Evolutionary conservation across 92 coral and sea anemone genomes (phyloP).

Genomic region (Siderastrea radians): DNA sequence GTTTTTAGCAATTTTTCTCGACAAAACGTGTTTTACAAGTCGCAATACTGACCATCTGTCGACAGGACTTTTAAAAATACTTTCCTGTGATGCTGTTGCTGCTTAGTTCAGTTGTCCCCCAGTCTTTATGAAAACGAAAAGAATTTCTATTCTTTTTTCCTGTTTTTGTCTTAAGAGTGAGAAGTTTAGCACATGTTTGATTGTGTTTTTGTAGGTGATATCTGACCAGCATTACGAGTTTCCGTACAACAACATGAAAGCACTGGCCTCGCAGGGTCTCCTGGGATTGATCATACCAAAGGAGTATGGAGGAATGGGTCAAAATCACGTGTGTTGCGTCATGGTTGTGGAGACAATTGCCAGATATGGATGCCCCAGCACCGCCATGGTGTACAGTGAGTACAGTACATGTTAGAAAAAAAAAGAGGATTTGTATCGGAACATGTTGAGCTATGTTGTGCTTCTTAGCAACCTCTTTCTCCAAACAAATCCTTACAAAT

Average conservation of each 20-base stretch:
- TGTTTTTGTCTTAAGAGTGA: neutral
- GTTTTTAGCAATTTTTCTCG: too few species aligned
- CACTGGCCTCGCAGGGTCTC: conserved; percentile 50
- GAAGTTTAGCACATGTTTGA: neutral
- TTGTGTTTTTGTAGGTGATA: conserved; percentile 11
- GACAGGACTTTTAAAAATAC: too few species aligned
- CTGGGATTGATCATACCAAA: conserved; percentile 52
- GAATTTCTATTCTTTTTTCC: too few species aligned
- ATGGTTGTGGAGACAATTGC: conserved; percentile 64
- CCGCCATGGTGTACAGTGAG: conserved; percentile 58
- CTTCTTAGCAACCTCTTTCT: too few species aligned
- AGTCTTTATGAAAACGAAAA: too few species aligned
- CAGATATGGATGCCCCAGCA: conserved; percentile 53
- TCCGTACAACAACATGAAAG: conserved; percentile 41
- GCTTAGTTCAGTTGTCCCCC: too few species aligned
- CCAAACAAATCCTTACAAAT: too few species aligned
- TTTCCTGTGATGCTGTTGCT: too few species aligned
- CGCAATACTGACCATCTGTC: too few species aligned
- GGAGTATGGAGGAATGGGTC: conserved; percentile 55
- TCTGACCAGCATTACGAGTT: conserved; percentile 45
- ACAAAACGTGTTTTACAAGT: too few species aligned
- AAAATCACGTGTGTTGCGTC: conserved; percentile 44
- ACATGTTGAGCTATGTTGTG: too few species aligned
- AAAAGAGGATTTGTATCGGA: neutral
- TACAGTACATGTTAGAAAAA: neutral